Conservation (phyloP, 2,888 invertebrate genomes). For the Therioaphis trifolii region DNA sequence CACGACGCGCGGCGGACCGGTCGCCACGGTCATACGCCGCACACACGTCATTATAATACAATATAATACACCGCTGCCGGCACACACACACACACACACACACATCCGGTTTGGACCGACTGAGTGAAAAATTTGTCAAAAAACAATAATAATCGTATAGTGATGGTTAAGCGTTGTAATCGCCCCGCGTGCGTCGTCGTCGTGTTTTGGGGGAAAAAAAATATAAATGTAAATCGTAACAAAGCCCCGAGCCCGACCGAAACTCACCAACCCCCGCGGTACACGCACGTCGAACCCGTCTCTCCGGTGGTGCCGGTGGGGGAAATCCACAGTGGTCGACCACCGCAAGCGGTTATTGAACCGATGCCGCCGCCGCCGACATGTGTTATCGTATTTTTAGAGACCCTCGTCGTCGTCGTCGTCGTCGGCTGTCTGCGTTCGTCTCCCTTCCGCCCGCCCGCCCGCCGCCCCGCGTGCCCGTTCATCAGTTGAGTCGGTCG, state of each 20-base stretch:
- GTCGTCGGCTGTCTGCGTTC: slow-evolving; percentile 26
- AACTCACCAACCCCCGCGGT: neutral
- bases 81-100: no score
- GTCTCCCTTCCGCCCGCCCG: neutral
- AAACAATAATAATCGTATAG: neutral
- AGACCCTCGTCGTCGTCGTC: slow-evolving; percentile 35
- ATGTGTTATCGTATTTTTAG: slow-evolving; percentile 61
- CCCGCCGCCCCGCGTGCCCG: neutral
- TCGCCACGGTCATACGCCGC: no score
- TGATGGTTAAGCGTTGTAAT: no score
- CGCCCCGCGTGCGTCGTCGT: no score
- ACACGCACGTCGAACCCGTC: no score
- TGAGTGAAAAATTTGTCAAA: neutral
- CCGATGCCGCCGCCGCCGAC: slow-evolving; percentile 48
- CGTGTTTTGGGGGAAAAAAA: neutral
- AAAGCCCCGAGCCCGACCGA: neutral
- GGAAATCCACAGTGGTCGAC: slow-evolving; percentile 47
- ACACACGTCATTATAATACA: no score
- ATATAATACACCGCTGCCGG: no score
- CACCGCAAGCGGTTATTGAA: slow-evolving; percentile 62
- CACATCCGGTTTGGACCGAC: neutral
- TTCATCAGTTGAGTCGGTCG: neutral
- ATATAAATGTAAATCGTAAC: neutral
- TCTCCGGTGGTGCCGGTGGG: neutral
- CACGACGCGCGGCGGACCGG: no score